Conservation (phyloP, 2,113 vertebrate species). For the Motacilla alba region DNA sequence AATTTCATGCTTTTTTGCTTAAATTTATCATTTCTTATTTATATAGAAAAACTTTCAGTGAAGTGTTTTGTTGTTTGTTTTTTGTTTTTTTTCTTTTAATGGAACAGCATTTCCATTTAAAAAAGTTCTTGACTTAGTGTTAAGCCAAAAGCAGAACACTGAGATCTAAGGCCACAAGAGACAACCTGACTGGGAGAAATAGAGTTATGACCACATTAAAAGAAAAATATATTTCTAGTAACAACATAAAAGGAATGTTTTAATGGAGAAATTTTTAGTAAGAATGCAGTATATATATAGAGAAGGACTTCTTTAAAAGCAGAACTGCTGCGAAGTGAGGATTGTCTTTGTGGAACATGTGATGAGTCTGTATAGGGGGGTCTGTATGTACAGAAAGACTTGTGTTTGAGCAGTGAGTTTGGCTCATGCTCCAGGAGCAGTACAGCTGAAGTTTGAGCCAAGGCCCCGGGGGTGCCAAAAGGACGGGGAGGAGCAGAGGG, state of each 20-base stretch:
- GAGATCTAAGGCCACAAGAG: neutral
- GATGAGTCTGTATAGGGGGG: neutral
- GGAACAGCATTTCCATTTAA: neutral
- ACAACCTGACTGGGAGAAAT: neutral
- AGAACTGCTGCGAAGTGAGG: neutral
- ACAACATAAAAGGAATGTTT: neutral
- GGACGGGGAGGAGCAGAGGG: fast-evolving
- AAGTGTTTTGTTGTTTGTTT: no score
- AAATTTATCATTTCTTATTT: neutral
- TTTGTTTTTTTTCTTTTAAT: neutral
- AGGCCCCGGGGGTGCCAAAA: fast-evolving
- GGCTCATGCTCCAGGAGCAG: fast-evolving
- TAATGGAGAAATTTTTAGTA: neutral
- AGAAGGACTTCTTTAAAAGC: neutral
- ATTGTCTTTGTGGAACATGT: neutral
- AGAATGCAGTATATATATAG: neutral
- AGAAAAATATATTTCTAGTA: neutral
- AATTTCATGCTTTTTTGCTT: neutral
- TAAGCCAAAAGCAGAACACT: neutral
- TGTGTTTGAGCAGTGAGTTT: neutral
- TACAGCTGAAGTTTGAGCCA: fast-evolving
- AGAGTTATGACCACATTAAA: neutral
- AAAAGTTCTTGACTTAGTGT: neutral
- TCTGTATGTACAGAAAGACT: neutral
- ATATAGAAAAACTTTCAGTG: neutral